Base-by-base conservation (phyloP, 2,113 vertebrate genomes). In the Sakesphorus luctuosus region DNA sequence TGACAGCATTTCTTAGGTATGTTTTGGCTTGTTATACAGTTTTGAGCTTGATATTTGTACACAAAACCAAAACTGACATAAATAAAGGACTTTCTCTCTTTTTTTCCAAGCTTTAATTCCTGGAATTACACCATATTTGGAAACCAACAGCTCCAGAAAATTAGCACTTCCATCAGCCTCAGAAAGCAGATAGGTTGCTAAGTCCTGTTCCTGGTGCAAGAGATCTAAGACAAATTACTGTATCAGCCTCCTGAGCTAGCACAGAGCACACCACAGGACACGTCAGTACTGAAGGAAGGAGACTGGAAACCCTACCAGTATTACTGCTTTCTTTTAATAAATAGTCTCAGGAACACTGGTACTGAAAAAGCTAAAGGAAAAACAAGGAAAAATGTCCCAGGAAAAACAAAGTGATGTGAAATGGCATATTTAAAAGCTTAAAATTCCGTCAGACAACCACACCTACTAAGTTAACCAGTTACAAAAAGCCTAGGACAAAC, bases 21-120 rank as follows among this genome's bases (percentile, higher is more conserved):
- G 63, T 88, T 97, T 95, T 83, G 62, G 58, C 69, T 96, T 96
- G 75, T 84, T 90, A 72, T 20, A 93, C 72, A 91, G 58, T 85
- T 95, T 72, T 67, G 47, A 87, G 74, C 36, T 92, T 93, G 53
- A 46, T 92, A 82, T 71, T 94, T 96, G 46, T 82, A 95, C 88
- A 94, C 26, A 74, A 94, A 95, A 95, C 16, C 49, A 90, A 82
- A 95, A 52, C 18, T 76, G 86, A 88, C 43, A 87, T 40, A 93
- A 89, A 91, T 40, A 93, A 84, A 85, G 87, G n/a, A 71, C 59
- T 81, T 96, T 65, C 26, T 61, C 17, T 87, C 31, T 44, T 33
- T 43, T 72, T 65, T 59, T 73, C 35, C 50, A 44, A 38, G 18
- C 23, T 15, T 0, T 56, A 79, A 38, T 55, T 94, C 26, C 33